Conservation (phyloP, 2,797 vertebrate species). For the Caiman crocodilus region DNA sequence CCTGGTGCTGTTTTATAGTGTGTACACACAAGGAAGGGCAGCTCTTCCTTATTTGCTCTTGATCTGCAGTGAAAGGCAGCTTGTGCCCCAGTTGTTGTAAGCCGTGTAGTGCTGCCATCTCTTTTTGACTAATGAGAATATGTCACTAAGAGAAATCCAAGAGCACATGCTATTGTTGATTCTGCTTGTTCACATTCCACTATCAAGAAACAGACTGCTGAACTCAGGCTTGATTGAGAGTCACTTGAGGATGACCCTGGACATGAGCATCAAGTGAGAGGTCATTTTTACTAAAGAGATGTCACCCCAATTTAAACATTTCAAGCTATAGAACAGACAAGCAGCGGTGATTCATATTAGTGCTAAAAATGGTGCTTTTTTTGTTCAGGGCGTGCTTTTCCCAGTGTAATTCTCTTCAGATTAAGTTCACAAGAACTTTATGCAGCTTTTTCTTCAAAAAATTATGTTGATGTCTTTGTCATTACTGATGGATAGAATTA, state of each 20-base stretch:
- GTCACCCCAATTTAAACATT: slow-evolving; percentile 47
- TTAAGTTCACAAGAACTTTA: neutral
- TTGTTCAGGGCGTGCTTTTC: slow-evolving; percentile 19
- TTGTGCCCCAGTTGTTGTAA: slow-evolving; percentile 37
- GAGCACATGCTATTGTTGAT: slow-evolving; percentile 33
- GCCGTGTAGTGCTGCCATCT: slow-evolving; percentile 24
- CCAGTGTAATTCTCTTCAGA: neutral
- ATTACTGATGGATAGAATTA: neutral
- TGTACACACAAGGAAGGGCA: neutral
- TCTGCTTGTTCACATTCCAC: neutral
- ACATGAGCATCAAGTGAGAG: slow-evolving; percentile 38
- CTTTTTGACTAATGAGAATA: slow-evolving; percentile 24
- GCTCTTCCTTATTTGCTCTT: neutral
- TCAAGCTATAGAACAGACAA: slow-evolving; percentile 1
- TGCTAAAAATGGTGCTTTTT: slow-evolving; percentile 11
- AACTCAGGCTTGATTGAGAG: slow-evolving; percentile 41
- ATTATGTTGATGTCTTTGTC: neutral
- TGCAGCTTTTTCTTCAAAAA: accelerated
- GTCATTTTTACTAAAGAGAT: slow-evolving; percentile 44
- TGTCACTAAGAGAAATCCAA: slow-evolving; percentile 15
- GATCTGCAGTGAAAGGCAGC: neutral
- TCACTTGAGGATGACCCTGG: slow-evolving; percentile 44
- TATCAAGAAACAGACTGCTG: slow-evolving; percentile 40
- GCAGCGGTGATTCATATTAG: neutral
- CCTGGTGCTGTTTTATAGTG: neutral